Percentiles rank a stretch among this genome's conserved stretches.
Conservation (phyloP, 2,888 invertebrate species). For the Aphelenchoides bicaudatus region DNA sequence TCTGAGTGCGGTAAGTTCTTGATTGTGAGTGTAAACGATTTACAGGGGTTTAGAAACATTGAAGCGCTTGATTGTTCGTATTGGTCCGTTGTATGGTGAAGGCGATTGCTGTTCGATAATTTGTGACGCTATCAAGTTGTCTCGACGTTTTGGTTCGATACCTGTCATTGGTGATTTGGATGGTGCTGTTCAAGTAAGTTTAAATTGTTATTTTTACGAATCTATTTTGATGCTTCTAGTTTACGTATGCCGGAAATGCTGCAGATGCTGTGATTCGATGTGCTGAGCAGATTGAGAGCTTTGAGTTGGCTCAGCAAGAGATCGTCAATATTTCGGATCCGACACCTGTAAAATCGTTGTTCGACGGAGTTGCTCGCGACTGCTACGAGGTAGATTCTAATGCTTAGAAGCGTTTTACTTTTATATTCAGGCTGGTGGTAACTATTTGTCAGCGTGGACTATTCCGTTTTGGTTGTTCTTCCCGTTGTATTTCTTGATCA, state of each 20-base stretch:
- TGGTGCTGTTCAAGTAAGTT: conserved; percentile 46
- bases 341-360: conserved; percentile 43
- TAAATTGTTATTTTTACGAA: background rate
- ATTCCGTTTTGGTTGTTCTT: conserved; percentile 40
- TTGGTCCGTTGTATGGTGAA: conserved; percentile 37
- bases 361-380: conserved; percentile 27
- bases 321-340: conserved; percentile 42
- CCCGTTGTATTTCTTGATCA: conserved; percentile 32
- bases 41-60: conserved; percentile 8
- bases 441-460: conserved; percentile 21
- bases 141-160: conserved; percentile 29
- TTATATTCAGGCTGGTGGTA: conserved; percentile 28
- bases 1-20: conserved; percentile 15
- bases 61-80: conserved; percentile 24
- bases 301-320: conserved; percentile 26
- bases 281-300: conserved; percentile 21
- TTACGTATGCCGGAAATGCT: conserved; percentile 51
- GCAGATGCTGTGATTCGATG: conserved; percentile 36
- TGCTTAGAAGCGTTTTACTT: background rate
- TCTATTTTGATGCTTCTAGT: conserved; percentile 27
- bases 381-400: conserved; percentile 27
- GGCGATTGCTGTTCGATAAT: conserved; percentile 34
- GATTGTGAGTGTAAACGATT: background rate
- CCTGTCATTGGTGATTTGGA: conserved; percentile 44
- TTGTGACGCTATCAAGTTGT: conserved; percentile 31